phyloP scores from a whole-genome alignment of 2,113 vertebrate genomes.

The Scolopax mira region DNA sequence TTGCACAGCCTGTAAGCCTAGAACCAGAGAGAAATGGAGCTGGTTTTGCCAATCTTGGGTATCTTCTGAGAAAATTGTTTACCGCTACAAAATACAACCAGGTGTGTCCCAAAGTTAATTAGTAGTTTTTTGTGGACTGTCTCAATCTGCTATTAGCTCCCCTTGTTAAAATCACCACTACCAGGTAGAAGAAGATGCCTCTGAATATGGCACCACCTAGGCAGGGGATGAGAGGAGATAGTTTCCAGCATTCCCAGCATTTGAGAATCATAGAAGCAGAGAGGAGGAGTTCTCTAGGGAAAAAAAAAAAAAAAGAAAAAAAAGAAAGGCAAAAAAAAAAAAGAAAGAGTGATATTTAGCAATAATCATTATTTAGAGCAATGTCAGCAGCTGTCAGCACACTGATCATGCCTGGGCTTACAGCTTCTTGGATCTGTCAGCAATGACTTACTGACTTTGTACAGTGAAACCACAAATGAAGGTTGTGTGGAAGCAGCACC shows the following conservation, averaged over 20 bases:
- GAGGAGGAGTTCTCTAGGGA: background rate
- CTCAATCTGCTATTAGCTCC: constrained; percentile 1
- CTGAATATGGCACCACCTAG: background rate
- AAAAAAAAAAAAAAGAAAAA: background rate
- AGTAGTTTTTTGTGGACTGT: constrained; percentile 33
- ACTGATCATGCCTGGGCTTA: background rate
- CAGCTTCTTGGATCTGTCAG: background rate
- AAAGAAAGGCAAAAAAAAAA: background rate
- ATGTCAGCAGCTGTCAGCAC: background rate
- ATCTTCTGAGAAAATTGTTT: background rate
- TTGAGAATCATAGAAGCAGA: background rate
- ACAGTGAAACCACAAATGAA: background rate
- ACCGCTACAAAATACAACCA: background rate
- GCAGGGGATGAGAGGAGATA: background rate
- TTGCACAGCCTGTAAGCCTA: background rate
- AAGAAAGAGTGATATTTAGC: background rate
- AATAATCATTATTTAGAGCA: background rate
- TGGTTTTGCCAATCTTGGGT: background rate
- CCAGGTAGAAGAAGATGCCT: background rate
- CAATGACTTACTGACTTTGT: background rate
- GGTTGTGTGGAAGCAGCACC: background rate
- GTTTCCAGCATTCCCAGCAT: background rate
- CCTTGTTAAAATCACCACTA: background rate
- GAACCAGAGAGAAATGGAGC: background rate
- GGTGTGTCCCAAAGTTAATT: constrained; percentile 41